Conservation (phyloP, 2,888 invertebrate genomes). For the Stenurella melanura region DNA sequence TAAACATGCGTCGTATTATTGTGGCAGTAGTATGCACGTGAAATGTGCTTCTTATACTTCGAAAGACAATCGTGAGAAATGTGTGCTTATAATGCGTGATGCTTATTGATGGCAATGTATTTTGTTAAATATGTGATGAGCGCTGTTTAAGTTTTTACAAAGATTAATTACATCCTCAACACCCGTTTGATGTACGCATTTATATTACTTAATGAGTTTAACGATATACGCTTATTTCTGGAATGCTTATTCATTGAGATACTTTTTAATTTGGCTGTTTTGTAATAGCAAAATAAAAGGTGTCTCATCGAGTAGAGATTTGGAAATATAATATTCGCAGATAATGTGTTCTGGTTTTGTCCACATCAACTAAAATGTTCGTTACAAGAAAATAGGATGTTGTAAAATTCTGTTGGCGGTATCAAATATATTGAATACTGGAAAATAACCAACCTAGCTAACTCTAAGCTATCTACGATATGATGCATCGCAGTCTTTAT, state of each 20-base stretch:
- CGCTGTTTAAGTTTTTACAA: constrained; percentile 25
- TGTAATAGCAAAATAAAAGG: not conserved
- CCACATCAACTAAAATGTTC: too few relatives aligned
- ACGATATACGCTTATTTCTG: not conserved
- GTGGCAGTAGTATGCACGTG: not conserved
- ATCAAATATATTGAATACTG: too few relatives aligned
- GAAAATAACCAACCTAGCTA: too few relatives aligned
- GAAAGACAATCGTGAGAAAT: constrained; percentile 27
- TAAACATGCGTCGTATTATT: constrained; percentile 22
- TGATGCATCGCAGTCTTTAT: too few relatives aligned
- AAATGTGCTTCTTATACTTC: not conserved
- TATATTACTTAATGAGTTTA: constrained; percentile 19
- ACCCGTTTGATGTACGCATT: constrained; percentile 17
- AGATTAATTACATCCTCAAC: constrained; percentile 34
- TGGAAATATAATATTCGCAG: too few relatives aligned
- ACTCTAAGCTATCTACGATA: too few relatives aligned
- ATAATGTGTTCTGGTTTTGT: too few relatives aligned
- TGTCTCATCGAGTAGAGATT: not conserved
- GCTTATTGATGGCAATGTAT: constrained; percentile 19
- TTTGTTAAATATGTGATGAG: constrained; percentile 16
- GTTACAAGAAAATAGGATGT: too few relatives aligned
- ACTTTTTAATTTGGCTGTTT: not conserved
- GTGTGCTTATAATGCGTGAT: not conserved
- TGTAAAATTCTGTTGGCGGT: too few relatives aligned
- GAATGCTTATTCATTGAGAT: not conserved